phyloP scores from a whole-genome alignment of 2,888 invertebrate species.

The Plebejus melissa region DNA sequence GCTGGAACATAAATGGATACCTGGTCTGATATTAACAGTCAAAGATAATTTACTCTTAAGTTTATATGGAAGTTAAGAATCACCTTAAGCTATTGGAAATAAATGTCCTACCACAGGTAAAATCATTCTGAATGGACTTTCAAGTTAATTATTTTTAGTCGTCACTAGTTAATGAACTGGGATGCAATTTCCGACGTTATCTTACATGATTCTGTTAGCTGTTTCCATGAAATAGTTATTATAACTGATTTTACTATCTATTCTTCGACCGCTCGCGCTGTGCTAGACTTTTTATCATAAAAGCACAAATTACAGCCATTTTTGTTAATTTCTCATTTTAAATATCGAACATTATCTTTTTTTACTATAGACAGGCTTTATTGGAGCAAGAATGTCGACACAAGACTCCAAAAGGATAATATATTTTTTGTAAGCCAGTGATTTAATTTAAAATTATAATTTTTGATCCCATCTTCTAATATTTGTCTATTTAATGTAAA shows the following conservation, averaged over 20 bases:
- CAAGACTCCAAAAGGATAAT: slow-evolving; percentile 1
- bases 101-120: not conserved
- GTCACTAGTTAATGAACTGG: not conserved
- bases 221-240: not conserved
- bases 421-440: not conserved
- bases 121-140: not conserved
- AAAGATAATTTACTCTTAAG: no score
- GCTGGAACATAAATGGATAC: no score
- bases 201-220: not conserved
- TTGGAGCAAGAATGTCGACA: not conserved
- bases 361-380: not conserved
- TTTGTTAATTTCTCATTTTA: not conserved
- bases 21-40: no score
- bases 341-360: not conserved
- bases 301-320: not conserved
- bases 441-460: slow-evolving; percentile 21
- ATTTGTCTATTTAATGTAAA: slow-evolving; percentile 11
- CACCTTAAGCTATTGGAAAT: not conserved
- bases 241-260: not conserved
- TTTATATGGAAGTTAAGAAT: no score
- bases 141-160: slow-evolving; percentile 7
- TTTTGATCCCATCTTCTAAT: not conserved
- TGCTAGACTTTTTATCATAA: not conserved
- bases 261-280: not conserved
- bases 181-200: slow-evolving; percentile 18